Percentiles rank a stretch among this genome's conserved stretches.
phyloP scores from a whole-genome alignment of 1,140 invertebrate genomes.

The Varroa destructor region DNA sequence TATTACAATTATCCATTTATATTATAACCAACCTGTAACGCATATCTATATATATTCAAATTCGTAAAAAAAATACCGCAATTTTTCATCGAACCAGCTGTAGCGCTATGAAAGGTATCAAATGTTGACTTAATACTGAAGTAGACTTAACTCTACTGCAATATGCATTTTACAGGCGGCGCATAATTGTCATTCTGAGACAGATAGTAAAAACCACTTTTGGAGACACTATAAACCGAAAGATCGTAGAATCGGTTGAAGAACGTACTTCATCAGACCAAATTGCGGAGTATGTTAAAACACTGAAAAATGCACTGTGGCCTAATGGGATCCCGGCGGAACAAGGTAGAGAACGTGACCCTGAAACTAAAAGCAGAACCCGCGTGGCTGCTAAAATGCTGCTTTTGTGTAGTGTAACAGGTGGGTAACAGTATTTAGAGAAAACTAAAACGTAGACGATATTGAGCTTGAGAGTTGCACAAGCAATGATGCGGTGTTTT shows the following conservation, averaged over 20 bases:
- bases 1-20: no score
- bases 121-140: no score
- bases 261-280: slow-evolving; percentile 72
- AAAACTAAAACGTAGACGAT: no score
- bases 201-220: slow-evolving; percentile 56
- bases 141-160: neutral
- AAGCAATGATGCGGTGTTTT: no score
- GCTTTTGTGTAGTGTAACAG: slow-evolving; percentile 59
- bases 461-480: no score
- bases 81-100: no score
- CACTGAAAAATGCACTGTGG: slow-evolving; percentile 72
- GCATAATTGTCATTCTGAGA: slow-evolving; percentile 61
- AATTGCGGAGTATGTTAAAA: slow-evolving; percentile 70
- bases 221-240: slow-evolving; percentile 49
- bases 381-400: slow-evolving; percentile 70
- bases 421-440: slow-evolving; percentile 41
- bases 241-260: slow-evolving; percentile 82
- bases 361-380: slow-evolving; percentile 60
- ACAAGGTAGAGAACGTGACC: slow-evolving; percentile 49
- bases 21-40: no score
- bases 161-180: slow-evolving; percentile 43
- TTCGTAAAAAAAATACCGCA: no score
- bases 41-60: no score
- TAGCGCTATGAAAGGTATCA: no score
- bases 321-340: slow-evolving; percentile 55